Evolutionary conservation across 2,888 invertebrate genomes (phyloP).

Genomic region (Scelioninae gen. 1): DNA sequence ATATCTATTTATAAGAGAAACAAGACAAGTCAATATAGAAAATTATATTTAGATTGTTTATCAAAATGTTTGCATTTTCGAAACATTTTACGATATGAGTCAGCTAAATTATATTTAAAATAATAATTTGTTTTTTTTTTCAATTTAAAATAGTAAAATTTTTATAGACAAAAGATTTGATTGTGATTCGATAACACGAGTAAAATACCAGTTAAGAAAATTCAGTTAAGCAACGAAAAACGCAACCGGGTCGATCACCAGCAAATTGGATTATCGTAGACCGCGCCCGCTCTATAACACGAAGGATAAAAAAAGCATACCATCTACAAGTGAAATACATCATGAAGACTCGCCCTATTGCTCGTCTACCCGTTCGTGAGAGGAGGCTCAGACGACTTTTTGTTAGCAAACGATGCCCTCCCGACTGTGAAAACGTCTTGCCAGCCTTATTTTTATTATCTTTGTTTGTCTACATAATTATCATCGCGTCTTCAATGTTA

Average conservation of each 20-base stretch:
- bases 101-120: too few relatives aligned
- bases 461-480: constrained; percentile 29
- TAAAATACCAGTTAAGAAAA: constrained; percentile 32
- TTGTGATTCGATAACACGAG: constrained; percentile 15
- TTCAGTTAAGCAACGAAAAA: constrained; percentile 46
- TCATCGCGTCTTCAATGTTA: background rate
- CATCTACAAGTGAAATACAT: constrained; percentile 62
- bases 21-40: constrained; percentile 15
- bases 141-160: too few relatives aligned
- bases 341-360: constrained; percentile 55
- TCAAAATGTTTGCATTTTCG: too few relatives aligned
- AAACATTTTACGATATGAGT: too few relatives aligned
- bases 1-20: constrained; percentile 34
- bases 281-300: constrained; percentile 60
- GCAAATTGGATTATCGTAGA: constrained; percentile 61
- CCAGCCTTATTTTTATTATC: constrained; percentile 26
- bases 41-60: background rate
- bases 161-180: constrained; percentile 15
- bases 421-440: constrained; percentile 43
- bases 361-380: constrained; percentile 29
- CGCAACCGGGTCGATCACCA: constrained; percentile 55
- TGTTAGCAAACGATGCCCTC: constrained; percentile 34
- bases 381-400: constrained; percentile 48
- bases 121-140: too few relatives aligned
- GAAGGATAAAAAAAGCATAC: constrained; percentile 60